Evolutionary conservation across 2,113 vertebrate genomes (phyloP), one percentile per base, ranked within the genome.

Genomic region (Nanorana parkeri): DNA sequence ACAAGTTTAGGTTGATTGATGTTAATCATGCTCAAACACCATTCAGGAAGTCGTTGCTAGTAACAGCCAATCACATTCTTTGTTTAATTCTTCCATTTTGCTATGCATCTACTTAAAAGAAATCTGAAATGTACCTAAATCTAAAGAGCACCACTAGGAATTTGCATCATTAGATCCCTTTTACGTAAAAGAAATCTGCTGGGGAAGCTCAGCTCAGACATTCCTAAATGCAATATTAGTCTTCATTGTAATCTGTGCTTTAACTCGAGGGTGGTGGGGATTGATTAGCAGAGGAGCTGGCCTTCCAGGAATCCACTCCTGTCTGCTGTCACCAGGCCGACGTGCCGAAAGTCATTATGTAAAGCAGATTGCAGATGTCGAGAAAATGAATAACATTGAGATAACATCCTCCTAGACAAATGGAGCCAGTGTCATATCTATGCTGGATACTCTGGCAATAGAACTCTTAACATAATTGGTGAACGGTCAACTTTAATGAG

Each of bases 391-490:
- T 65, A 65, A 75, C 47, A 67, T 17, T 16, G 23, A 82, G 71
- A 26, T 67, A 56, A 60, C n/a, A 47, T 60, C 10, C 28, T 82
- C 17, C 32, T 51, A 81, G 52, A 75, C 52, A 75, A 58, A 66
- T 74, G 79, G 0, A 41, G n/a, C 52, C 26, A 32, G 60, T 58
- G 61, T 58, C 69, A 51, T 67, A 15, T 67, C 61, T 75, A 47
- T 58, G 32, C 69, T 24, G 26, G 19, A 52, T 56, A 56, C 16
- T 47, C 32, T 19, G 28, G 47, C 58, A 21, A 66, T 74, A 54
- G 69, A 51, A 81, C 61, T 77, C 41, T 65, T 77, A 77, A 77
- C 79, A 56, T 81, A 81, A 81, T 81, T 72, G 79, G 60, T 74
- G 47, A 74, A n/a, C 51, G 41, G 79, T 81, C 79, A 81, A 24